Percentiles rank a stretch among this genome's conserved stretches.
phyloP scores from a whole-genome alignment of 2,113 vertebrate genomes.

The Cheirogaleus medius region DNA sequence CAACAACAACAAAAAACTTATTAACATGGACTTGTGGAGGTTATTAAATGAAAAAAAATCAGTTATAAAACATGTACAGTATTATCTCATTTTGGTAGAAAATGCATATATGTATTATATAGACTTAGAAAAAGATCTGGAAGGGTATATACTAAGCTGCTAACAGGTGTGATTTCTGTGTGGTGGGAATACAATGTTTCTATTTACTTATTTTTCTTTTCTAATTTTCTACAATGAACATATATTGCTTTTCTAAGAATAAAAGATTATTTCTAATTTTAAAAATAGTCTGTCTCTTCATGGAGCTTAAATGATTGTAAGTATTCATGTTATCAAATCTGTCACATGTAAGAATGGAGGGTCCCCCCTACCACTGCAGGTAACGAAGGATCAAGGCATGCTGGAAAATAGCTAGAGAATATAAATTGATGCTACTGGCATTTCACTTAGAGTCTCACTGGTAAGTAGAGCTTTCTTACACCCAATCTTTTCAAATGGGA shows the following conservation, averaged over 20 bases:
- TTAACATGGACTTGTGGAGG: neutral
- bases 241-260: neutral
- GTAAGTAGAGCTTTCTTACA: constrained; percentile 1
- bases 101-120: neutral
- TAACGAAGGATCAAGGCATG: neutral
- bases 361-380: neutral
- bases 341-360: neutral
- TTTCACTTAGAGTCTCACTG: neutral
- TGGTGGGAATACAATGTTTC: neutral
- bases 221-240: neutral
- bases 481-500: neutral
- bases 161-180: neutral
- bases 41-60: neutral
- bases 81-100: neutral
- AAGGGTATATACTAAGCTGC: neutral
- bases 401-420: neutral
- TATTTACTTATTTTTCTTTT: constrained; percentile 2
- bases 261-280: neutral
- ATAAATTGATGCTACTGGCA: neutral
- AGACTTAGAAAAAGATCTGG: neutral
- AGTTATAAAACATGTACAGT: neutral
- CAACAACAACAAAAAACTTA: neutral
- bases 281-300: neutral
- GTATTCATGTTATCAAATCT: neutral
- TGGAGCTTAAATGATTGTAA: neutral